A percentile compares a stretch with the other conserved stretches of the same genome.
These are phyloP conservation scores for Pristionchus exspectatus DNA, from an alignment of 2,888 invertebrate species.

Conservation along the genomic window DNA sequence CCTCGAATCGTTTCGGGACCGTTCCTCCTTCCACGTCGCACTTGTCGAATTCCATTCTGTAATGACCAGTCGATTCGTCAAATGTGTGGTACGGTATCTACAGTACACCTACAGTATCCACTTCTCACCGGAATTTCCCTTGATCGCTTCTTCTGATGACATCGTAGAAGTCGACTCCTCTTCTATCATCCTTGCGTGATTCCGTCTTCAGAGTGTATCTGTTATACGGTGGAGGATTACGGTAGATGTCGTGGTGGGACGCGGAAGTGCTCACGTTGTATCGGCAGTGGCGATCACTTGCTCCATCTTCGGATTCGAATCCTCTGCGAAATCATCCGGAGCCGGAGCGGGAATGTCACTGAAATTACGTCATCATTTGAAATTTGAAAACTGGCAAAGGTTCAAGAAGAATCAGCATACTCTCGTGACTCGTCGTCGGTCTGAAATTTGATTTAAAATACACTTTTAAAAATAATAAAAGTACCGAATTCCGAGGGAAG, in stretches of 20 bases:
- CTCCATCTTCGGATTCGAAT: not conserved
- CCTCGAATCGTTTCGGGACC: constrained; percentile 13
- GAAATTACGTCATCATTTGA: not conserved
- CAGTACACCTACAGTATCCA: not conserved
- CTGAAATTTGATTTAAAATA: not conserved
- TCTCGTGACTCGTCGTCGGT: constrained; percentile 31
- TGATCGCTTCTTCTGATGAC: constrained; percentile 1
- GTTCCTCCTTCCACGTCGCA: not conserved
- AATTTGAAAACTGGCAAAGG: too few species aligned
- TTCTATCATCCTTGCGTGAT: not conserved
- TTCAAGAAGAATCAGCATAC: not conserved
- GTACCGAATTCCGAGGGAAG: not conserved
- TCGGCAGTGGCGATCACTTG: constrained; percentile 18
- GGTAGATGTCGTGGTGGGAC: not conserved
- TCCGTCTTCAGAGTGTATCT: constrained; percentile 22
- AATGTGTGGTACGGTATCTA: not conserved
- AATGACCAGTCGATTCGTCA: not conserved
- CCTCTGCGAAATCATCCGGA: constrained; percentile 24
- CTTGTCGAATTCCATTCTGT: constrained; percentile 31
- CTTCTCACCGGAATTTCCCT: not conserved
- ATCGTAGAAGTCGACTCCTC: constrained; percentile 11
- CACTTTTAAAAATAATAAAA: not conserved
- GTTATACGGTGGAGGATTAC: not conserved
- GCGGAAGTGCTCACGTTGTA: not conserved
- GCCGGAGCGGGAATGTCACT: not conserved